Evolutionary conservation across 1,140 invertebrate species (phyloP).

Genomic region (Macrobrachium rosenbergii): DNA sequence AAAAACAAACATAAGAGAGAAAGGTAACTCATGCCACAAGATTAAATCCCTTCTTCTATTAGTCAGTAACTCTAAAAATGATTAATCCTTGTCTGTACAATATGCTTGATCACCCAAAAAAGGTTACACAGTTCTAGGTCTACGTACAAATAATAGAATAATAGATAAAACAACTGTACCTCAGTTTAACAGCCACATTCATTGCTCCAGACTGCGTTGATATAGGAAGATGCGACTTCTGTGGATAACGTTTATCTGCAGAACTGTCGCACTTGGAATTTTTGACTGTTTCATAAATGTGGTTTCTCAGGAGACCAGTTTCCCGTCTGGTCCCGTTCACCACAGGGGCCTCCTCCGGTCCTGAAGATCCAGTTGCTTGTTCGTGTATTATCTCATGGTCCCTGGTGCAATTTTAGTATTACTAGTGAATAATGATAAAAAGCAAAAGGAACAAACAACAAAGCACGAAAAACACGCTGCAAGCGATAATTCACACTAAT

Average conservation of each 20-base stretch:
- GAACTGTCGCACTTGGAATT: conserved; percentile 40
- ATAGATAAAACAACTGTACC: conserved; percentile 12
- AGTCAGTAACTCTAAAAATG: too few species aligned
- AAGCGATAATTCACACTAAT: too few species aligned
- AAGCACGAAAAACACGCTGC: too few species aligned
- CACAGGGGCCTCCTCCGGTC: background rate
- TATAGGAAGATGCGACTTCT: conserved; percentile 57
- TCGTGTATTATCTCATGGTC: conserved; percentile 47
- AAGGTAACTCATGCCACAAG: too few species aligned
- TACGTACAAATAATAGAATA: background rate
- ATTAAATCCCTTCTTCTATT: too few species aligned
- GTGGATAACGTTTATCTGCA: conserved; percentile 36
- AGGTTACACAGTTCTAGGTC: conserved; percentile 11
- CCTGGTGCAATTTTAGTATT: conserved; percentile 4
- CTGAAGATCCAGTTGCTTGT: conserved; percentile 23
- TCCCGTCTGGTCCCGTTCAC: conserved; percentile 31
- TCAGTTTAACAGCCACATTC: conserved; percentile 58
- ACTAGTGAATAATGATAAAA: too few species aligned
- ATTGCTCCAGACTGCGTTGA: conserved; percentile 53
- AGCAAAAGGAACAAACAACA: too few species aligned
- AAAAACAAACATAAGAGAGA: background rate
- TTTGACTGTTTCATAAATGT: conserved; percentile 39
- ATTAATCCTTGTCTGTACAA: background rate
- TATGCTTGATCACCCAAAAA: background rate
- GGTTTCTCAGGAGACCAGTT: background rate